A percentile compares a stretch with the other conserved stretches of the same genome.
Evolutionary conservation across 2,113 vertebrate species (phyloP).

Genomic region (Gopherus evgoodei): DNA sequence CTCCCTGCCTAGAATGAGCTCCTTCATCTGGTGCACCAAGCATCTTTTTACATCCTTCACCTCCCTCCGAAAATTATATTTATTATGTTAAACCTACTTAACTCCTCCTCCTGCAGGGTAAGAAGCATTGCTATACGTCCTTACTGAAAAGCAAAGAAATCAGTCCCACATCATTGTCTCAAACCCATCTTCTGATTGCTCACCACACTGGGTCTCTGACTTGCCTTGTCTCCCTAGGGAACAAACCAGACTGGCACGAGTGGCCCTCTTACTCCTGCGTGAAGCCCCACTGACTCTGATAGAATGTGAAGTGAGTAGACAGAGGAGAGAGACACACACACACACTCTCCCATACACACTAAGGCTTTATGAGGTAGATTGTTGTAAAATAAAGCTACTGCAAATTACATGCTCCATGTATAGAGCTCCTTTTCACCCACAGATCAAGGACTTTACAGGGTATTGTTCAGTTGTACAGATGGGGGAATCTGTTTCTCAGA

Average conservation of each 20-base stretch:
- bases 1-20: neutral
- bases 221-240: neutral
- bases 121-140: neutral
- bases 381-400: neutral
- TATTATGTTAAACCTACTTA: rapidly evolving
- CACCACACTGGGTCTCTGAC: neutral
- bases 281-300: neutral
- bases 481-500: neutral
- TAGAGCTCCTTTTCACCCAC: neutral
- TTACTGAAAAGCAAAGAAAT: neutral
- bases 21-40: neutral
- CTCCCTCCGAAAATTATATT: neutral
- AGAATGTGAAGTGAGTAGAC: rapidly evolving
- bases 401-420: neutral
- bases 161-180: too few relatives aligned
- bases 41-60: neutral
- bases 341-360: neutral
- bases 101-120: neutral
- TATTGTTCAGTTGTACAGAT: neutral
- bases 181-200: too few relatives aligned
- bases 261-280: neutral
- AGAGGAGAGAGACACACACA: neutral
- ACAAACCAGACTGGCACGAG: rapidly evolving
- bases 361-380: neutral
- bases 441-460: neutral